phyloP scores from a whole-genome alignment of 2,797 vertebrate genomes.

The Moxostoma hubbsi region DNA sequence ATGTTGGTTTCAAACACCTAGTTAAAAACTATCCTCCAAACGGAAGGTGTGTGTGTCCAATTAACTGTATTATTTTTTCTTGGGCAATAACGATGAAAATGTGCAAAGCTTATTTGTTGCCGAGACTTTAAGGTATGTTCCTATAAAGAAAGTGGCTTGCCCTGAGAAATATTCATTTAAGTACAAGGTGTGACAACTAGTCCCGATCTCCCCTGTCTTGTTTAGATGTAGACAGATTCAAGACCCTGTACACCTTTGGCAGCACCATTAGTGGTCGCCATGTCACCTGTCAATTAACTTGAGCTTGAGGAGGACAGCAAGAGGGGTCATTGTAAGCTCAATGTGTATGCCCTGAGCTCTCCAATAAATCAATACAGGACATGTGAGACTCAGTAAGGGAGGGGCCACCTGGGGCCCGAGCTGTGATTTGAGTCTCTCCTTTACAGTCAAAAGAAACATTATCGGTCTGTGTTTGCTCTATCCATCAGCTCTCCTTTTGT shows the following conservation, averaged over 20 bases:
- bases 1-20: too few species aligned
- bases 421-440: conserved; percentile 33
- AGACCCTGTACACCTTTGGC: conserved; percentile 7
- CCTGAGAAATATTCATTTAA: too few species aligned
- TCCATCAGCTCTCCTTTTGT: conserved; percentile 8
- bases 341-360: conserved; percentile 17
- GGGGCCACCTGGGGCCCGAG: conserved; percentile 1
- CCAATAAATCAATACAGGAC: conserved; percentile 43
- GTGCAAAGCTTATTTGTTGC: too few species aligned
- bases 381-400: conserved; percentile 5
- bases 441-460: conserved; percentile 19
- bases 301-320: conserved; percentile 20
- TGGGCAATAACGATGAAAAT: too few species aligned
- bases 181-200: too few species aligned
- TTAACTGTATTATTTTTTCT: too few species aligned
- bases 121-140: too few species aligned
- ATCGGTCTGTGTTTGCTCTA: conserved; percentile 25
- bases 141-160: too few species aligned
- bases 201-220: too few species aligned
- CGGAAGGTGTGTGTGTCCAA: too few species aligned
- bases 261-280: conserved; percentile 27
- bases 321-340: conserved; percentile 11
- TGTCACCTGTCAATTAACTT: conserved; percentile 19
- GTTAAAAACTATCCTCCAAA: too few species aligned
- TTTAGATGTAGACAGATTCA: not conserved